These are phyloP conservation scores for Melolontha melolontha DNA, from an alignment of 2,888 invertebrate species.

Conservation along the genomic window DNA sequence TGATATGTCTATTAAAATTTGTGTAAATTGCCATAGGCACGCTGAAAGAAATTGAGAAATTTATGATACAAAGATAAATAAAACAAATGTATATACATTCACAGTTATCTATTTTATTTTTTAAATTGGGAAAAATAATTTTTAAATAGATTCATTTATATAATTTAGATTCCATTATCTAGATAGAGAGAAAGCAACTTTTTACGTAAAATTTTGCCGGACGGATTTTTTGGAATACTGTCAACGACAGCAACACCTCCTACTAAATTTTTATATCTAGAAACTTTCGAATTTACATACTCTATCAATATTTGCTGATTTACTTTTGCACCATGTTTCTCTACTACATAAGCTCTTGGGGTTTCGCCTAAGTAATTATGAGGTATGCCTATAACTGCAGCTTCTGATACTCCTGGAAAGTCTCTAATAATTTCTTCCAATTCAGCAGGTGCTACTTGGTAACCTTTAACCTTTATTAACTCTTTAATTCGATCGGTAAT, in stretches of 20 bases:
- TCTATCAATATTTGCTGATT: conserved; percentile 70
- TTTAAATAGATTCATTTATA: too few species aligned
- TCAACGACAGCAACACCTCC: conserved; percentile 75
- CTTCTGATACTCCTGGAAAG: conserved; percentile 80
- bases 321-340: conserved; percentile 63
- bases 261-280: conserved; percentile 78
- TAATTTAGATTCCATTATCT: conserved; percentile 49
- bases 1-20: too few species aligned
- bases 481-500: conserved; percentile 85
- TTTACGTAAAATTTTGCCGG: conserved; percentile 82
- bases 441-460: conserved; percentile 88
- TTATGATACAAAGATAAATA: too few species aligned
- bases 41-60: too few species aligned
- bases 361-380: conserved; percentile 76
- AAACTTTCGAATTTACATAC: conserved; percentile 75
- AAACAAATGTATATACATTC: too few species aligned
- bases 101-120: too few species aligned
- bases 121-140: too few species aligned
- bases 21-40: too few species aligned
- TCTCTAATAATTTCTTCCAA: conserved; percentile 78
- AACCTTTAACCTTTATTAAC: conserved; percentile 80
- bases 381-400: conserved; percentile 82
- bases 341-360: conserved; percentile 78
- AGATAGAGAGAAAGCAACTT: conserved; percentile 62
- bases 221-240: conserved; percentile 78